phyloP scores from a whole-genome alignment of 2,888 invertebrate species.

The Drosophila birchii region DNA sequence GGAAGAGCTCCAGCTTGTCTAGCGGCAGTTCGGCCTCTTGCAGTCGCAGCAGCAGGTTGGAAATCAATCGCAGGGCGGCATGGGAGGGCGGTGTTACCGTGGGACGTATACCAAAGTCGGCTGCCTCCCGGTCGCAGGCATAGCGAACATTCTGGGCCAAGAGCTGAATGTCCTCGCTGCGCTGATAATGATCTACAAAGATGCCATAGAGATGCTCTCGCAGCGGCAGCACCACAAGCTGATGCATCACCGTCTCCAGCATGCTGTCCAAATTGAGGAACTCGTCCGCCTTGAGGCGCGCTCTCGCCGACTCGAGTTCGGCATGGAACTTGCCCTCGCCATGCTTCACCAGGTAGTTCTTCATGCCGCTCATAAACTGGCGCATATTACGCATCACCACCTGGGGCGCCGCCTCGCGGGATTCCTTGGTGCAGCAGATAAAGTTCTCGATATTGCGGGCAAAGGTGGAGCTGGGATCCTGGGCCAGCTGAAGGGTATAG shows the following conservation, averaged over 20 bases:
- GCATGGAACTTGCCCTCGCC: constrained; percentile 97
- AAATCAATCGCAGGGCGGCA: constrained; percentile 90
- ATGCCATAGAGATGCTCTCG: constrained; percentile 93
- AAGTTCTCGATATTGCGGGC: constrained; percentile 97
- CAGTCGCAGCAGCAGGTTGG: constrained; percentile 91
- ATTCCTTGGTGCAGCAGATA: constrained; percentile 95
- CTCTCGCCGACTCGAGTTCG: constrained; percentile 89
- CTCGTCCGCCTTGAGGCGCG: constrained; percentile 93
- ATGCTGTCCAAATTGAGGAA: constrained; percentile 98
- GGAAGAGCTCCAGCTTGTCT: constrained; percentile 95
- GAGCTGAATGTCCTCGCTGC: constrained; percentile 89
- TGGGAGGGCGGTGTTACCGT: constrained; percentile 92
- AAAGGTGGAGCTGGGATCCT: constrained; percentile 94
- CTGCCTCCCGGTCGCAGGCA: constrained; percentile 82
- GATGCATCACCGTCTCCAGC: constrained; percentile 96
- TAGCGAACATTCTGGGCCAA: constrained; percentile 86
- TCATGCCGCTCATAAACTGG: constrained; percentile 99
- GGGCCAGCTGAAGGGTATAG: constrained; percentile 92
- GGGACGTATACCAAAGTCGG: constrained; percentile 85
- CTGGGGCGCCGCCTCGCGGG: constrained; percentile 94
- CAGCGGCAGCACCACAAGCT: constrained; percentile 94
- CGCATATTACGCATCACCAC: constrained; percentile 95
- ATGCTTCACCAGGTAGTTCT: constrained; percentile 98
- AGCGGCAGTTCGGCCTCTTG: constrained; percentile 96
- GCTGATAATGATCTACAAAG: constrained; percentile 94